Evolutionary conservation across 2,797 vertebrate species (phyloP).

Genomic region (Stomatorhinus walkeri): DNA sequence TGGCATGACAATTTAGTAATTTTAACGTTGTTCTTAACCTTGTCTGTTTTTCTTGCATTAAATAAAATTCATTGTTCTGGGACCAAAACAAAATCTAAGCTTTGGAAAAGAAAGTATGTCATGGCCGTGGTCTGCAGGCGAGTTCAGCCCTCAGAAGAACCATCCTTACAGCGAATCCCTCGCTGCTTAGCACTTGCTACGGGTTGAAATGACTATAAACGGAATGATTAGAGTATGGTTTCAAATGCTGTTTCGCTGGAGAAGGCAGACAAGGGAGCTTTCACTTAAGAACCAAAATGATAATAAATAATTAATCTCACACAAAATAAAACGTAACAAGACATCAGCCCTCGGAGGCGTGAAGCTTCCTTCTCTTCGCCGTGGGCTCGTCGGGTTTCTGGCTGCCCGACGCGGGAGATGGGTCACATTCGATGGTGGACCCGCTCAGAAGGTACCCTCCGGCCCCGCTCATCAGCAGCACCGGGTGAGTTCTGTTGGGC

Average conservation of each 20-base stretch:
- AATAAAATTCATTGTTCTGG: conserved; percentile 76
- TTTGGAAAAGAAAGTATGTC: not conserved
- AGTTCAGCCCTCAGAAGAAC: not conserved
- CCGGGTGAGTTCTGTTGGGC: conserved; percentile 88
- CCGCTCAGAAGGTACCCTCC: conserved; percentile 90
- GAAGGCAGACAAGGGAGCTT: not conserved
- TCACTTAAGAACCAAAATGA: not conserved
- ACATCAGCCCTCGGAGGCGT: conserved; percentile 49
- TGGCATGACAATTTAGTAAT: conserved; percentile 67
- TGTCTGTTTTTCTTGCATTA: conserved; percentile 64
- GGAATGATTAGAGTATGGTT: not conserved
- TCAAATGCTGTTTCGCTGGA: not conserved
- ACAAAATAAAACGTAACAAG: not conserved
- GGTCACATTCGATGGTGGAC: conserved; percentile 67
- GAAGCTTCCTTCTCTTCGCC: conserved; percentile 74
- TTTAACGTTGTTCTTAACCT: conserved; percentile 52
- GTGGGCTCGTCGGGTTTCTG: conserved; percentile 61
- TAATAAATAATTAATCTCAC: not conserved
- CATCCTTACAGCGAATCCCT: not conserved
- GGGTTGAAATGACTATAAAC: not conserved
- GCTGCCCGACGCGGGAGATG: conserved; percentile 41
- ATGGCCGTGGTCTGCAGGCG: not conserved
- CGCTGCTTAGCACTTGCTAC: conserved; percentile 35
- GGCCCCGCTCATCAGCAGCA: conserved; percentile 85
- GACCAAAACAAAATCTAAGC: conserved; percentile 48